Base-by-base conservation (phyloP, 2,888 invertebrate genomes). In the Drosophila atripex region DNA sequence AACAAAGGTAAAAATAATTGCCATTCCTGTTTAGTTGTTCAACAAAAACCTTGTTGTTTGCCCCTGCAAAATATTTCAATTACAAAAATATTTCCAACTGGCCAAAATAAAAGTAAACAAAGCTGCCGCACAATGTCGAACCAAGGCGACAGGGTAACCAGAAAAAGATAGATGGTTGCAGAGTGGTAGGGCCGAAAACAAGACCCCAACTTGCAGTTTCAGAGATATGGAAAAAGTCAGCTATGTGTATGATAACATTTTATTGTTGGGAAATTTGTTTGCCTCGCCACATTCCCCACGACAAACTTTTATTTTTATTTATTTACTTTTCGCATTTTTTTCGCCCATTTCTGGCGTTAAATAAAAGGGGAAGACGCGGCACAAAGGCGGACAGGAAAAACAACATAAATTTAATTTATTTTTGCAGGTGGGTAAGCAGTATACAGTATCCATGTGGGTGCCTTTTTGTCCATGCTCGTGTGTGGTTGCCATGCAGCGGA, bases 351-450 rank as follows among this genome's bases (percentile, higher is more conserved):
- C 21, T 14, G 46, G 49, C 39, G 78, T 63, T 60, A 78, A 77
- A 71, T 75, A 77, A 80, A 73, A 69, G 28, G 25, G 57, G 53
- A 66, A 56, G 68, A 60, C 52, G 60, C 39, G 63, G 66, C 53
- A 63, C 52, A 61, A 55, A 58, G 51, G 57, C 52, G 50, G 47
- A 49, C 73, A 68, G 65, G 70, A 64, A 80, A 80, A 78, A 71
- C 82, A 66, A 82, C 76, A 82, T 82, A 85, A 85, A 85, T 82
- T 77, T 82, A 77, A 82, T 82, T 82, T 85, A 82, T 82, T 85
- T 83, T 71, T 58, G 45, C 53, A 71, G 65, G 76, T 69, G 43
- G 59, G 69, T 61, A 64, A 57, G 53, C 69, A 45, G 52, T 47
- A 55, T 63, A 28, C 75, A 28, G 28, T 35, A 77, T 43, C 39